Conservation (phyloP, 2,797 vertebrate genomes). For the Alosa sapidissima region DNA sequence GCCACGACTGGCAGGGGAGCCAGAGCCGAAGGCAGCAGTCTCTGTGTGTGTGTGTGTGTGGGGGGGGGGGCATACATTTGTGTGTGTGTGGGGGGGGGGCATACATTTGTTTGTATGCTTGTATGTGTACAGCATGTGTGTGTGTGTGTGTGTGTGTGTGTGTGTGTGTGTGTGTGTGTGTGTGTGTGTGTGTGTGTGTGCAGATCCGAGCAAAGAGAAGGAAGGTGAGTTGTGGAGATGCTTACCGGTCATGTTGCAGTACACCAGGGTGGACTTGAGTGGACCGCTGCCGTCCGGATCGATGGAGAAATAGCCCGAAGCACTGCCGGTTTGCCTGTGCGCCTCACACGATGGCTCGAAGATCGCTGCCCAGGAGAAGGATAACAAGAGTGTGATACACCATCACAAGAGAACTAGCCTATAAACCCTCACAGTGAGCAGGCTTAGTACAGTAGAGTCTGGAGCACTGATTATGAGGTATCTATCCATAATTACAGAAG, state of each 20-base stretch:
- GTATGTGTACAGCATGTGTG: neutral
- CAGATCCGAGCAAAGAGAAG: neutral
- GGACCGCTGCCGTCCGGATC: conserved; percentile 78
- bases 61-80: neutral
- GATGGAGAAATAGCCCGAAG: conserved; percentile 71
- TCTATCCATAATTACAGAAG: neutral
- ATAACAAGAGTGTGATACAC: conserved; percentile 16
- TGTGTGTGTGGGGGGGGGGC: neutral
- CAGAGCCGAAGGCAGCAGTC: neutral
- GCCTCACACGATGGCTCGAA: conserved; percentile 76
- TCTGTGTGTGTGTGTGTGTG: neutral
- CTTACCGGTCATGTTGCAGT: conserved; percentile 73
- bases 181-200: neutral
- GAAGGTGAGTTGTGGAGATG: neutral
- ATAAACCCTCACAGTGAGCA: neutral
- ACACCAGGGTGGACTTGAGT: conserved; percentile 69
- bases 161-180: neutral
- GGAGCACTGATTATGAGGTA: neutral
- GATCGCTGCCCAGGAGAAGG: conserved; percentile 63
- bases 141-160: neutral
- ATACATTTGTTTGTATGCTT: neutral
- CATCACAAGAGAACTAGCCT: neutral
- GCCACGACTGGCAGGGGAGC: neutral
- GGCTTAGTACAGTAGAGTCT: neutral
- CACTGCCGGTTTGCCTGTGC: conserved; percentile 71